phyloP scores from a whole-genome alignment of 2,113 vertebrate species.

The Egretta garzetta region DNA sequence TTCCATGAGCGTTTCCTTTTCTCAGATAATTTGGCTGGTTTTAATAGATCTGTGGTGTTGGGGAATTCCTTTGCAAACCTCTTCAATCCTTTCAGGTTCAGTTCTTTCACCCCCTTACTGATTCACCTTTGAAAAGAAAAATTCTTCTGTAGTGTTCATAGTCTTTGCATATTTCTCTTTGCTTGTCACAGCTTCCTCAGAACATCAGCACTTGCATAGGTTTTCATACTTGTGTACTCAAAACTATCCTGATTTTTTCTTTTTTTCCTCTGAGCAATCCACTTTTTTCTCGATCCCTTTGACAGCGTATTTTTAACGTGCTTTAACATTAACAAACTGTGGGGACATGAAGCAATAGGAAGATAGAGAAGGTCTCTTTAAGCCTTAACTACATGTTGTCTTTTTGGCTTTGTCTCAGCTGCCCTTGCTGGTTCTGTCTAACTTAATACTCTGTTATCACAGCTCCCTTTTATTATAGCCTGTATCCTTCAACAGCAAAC shows the following conservation, averaged over 20 bases:
- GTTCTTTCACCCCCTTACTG: neutral
- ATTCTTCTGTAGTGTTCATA: neutral
- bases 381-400: neutral
- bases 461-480: neutral
- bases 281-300: neutral
- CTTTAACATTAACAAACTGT: neutral
- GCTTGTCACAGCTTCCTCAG: neutral
- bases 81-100: neutral
- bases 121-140: neutral
- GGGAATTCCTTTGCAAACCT: neutral
- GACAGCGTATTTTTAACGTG: neutral
- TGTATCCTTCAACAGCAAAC: neutral
- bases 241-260: neutral
- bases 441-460: neutral
- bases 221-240: neutral
- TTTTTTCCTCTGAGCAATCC: neutral
- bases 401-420: slow-evolving; percentile 19
- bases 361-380: neutral
- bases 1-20: neutral
- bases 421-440: neutral
- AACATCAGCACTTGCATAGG: neutral
- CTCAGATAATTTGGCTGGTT: neutral
- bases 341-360: neutral
- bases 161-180: neutral
- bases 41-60: neutral